Evolutionary conservation across 2,113 vertebrate genomes (phyloP).

Genomic region (Barbus barbus): DNA sequence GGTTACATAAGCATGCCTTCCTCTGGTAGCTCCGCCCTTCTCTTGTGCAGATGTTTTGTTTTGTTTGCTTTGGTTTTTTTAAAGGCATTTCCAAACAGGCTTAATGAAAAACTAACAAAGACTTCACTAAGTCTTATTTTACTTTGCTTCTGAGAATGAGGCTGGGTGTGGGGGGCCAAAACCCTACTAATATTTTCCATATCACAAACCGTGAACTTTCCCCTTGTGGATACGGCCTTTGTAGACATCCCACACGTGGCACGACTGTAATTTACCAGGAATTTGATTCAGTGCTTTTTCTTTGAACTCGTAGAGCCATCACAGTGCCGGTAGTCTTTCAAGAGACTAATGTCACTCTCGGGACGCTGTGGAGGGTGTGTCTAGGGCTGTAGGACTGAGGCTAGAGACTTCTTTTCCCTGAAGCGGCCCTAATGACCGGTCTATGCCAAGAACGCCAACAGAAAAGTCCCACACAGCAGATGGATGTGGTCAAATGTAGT

Average conservation of each 20-base stretch:
- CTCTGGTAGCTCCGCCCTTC: conserved; percentile 43
- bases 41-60: conserved; percentile 45
- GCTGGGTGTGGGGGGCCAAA: background rate
- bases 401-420: background rate
- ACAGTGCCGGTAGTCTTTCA: background rate
- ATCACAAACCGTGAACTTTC: conserved; percentile 19
- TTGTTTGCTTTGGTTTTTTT: background rate
- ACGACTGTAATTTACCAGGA: background rate
- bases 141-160: conserved; percentile 18
- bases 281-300: background rate
- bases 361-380: conserved; percentile 22
- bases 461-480: background rate
- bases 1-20: conserved; percentile 62
- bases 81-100: conserved; percentile 6
- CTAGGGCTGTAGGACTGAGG: background rate
- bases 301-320: background rate
- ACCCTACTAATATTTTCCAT: conserved; percentile 39
- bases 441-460: conserved; percentile 27
- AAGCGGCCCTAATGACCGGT: conserved; percentile 8
- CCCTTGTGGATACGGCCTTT: background rate
- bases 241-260: conserved; percentile 20
- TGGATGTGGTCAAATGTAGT: conserved; percentile 22
- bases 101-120: conserved; percentile 12
- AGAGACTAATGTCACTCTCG: conserved; percentile 10
- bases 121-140: background rate